Evolutionary conservation across 2,888 invertebrate genomes (phyloP).

Genomic region (Agriotes lineatus): DNA sequence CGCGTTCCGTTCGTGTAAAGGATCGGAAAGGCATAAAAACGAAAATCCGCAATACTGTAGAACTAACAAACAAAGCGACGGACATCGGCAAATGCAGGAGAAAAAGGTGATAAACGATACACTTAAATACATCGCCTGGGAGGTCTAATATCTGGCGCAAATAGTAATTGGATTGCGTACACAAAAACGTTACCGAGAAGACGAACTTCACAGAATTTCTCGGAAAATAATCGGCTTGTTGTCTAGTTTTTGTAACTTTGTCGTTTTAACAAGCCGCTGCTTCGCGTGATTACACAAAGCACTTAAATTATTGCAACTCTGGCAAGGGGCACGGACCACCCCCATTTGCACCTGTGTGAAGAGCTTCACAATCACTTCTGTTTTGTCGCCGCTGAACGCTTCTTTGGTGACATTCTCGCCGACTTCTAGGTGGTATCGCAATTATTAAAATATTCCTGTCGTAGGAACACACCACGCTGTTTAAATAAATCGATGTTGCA

Average conservation of each 20-base stretch:
- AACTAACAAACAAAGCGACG: constrained; percentile 3
- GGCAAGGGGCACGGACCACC: constrained; percentile 44
- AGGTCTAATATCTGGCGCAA: constrained; percentile 35
- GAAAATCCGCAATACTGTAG: neutral
- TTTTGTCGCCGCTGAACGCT: neutral
- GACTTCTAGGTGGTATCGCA: too few relatives aligned
- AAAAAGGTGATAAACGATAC: constrained; percentile 15
- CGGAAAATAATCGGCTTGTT: constrained; percentile 43
- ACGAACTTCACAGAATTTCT: constrained; percentile 30
- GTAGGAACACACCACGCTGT: too few relatives aligned
- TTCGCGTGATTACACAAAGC: constrained; percentile 36
- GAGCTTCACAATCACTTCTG: neutral
- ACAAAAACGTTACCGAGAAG: constrained; percentile 34
- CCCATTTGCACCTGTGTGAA: constrained; percentile 43
- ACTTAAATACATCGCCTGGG: constrained; percentile 30
- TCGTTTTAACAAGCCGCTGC: constrained; percentile 34
- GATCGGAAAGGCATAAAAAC: too few relatives aligned
- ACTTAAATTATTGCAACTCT: constrained; percentile 45
- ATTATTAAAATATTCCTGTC: too few relatives aligned
- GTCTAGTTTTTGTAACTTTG: constrained; percentile 39
- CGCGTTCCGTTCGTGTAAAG: too few relatives aligned
- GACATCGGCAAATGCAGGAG: neutral
- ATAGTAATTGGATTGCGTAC: constrained; percentile 33
- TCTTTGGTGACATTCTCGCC: neutral
- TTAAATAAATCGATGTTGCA: too few relatives aligned